Evolutionary conservation across 2,797 vertebrate species (phyloP), one percentile per base, ranked within the genome.

Genomic region (Urosaurus nigricauda): DNA sequence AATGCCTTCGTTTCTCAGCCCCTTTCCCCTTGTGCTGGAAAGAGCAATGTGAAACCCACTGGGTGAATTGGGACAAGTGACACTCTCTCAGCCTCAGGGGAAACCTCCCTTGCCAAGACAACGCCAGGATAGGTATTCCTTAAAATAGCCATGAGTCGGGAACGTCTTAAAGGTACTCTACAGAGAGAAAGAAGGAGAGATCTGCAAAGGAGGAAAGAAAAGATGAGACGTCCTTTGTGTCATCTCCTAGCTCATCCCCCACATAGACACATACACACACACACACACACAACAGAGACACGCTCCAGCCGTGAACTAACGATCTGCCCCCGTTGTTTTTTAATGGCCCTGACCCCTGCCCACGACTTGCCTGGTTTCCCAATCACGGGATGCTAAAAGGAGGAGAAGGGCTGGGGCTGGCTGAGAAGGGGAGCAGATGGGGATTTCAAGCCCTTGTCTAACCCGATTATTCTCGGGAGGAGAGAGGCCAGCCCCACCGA

Each of bases 381-480:
- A 94, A 92, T 90, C 94, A 94, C 93, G 87, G 95, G 95, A 93
- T 63, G 58, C 94, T 92, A 94, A 84, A 94, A 91, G 93, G 88
- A 91, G 93, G 88, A 93, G 94, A 96, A 95, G 96, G 95, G 96
- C 95, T 93, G 94, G 94, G 96, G 94, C 92, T 94, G 79, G 1
- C 70, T 89, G 84, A 84, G 79, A 89, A 89, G 47, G 79, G 79
- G 96, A 96, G 96, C 97, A 98, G 97, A 97, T 98, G 97, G 95
- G 95, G 95, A 94, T 94, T 96, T 93, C 96, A 87, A 95, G 96
- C 96, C 94, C 92, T 94, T 92, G 95, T 95, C 95, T 97, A 97
- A 97, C 97, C 96, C 95, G 96, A 97, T 98, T 97, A 97, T 97
- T 96, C 96, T 97, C 96, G 96, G 96, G 97, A 96, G 96, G 94